Base-by-base conservation (phyloP, 2,888 invertebrate species). In the Matsumyia berberina region DNA sequence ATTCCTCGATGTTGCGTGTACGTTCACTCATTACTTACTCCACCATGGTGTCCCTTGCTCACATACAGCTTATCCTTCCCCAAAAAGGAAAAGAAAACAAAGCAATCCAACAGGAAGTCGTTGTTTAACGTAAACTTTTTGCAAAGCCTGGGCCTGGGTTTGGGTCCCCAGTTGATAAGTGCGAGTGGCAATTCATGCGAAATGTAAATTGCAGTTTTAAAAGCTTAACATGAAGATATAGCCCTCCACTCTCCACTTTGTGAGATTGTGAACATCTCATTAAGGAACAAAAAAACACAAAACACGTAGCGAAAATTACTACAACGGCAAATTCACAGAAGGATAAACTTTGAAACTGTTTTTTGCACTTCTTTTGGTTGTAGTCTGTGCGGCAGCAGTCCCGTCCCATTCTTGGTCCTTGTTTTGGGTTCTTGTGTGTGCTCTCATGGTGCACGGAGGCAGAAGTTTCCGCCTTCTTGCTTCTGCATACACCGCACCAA, bases 201-300 rank as follows among this genome's bases (percentile, higher is more conserved):
- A 79, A 64, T 73, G 83, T 74, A 79, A 79, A 83, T 83, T 79
- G 73, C 78, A 79, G 79, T 72, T 74, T 64, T 74, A 69, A 83
- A 79, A 83, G 83, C 83, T 73, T 67, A 83, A 72, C 83, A 78
- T 57, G 62, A 62, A 69, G 57, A 83, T 57, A 78, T 73, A 79
- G 73, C 51, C 62, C 78, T 74, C 55, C 55, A 37, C 58, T 51
- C 62, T 51, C 67, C 83, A 83, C 82, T 82, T 78, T 78, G 78
- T 73, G 79, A 83, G 57, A 83, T 73, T 83, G 79, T 79, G 73
- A 79, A 73, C 83, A 83, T 83, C 83, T 83, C 83, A 83, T 83
- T 83, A 83, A 79, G 73, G 57, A 49, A 67, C 62, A 74, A 49
- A 51, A 51, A 17, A 60, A 57, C 73, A 44, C 46, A 39, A 69